phyloP scores from a whole-genome alignment of 2,888 invertebrate species.

The Tachina lurida region DNA sequence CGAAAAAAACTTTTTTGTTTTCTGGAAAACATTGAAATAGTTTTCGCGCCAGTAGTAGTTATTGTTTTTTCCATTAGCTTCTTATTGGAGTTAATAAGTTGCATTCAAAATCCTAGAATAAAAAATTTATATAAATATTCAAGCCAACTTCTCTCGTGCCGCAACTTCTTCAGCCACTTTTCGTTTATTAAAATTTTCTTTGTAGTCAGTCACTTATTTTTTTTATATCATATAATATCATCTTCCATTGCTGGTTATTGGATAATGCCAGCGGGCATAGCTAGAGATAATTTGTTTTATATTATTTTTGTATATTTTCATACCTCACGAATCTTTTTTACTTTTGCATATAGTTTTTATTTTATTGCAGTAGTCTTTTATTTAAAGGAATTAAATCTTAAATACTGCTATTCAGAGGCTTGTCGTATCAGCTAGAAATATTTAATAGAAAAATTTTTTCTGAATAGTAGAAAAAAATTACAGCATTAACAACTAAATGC shows the following conservation, averaged over 20 bases:
- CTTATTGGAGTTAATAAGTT: constrained; percentile 16
- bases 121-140: background rate
- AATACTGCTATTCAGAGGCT: background rate
- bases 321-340: constrained; percentile 39
- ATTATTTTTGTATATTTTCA: constrained; percentile 14
- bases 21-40: constrained; percentile 29
- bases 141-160: constrained; percentile 11
- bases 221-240: constrained; percentile 3
- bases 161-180: constrained; percentile 12
- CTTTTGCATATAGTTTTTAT: background rate
- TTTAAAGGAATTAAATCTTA: constrained; percentile 15
- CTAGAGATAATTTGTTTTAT: constrained; percentile 8
- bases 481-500: too few species aligned
- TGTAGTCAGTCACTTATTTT: constrained; percentile 2
- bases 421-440: too few species aligned
- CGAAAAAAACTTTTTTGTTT: background rate
- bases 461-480: too few species aligned
- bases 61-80: background rate
- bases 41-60: background rate
- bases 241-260: constrained; percentile 35
- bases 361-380: background rate
- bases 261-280: constrained; percentile 21
- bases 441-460: background rate
- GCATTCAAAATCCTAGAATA: background rate
- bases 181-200: constrained; percentile 33